phyloP scores from a whole-genome alignment of 2,797 vertebrate genomes.

The Cuniculus paca region DNA sequence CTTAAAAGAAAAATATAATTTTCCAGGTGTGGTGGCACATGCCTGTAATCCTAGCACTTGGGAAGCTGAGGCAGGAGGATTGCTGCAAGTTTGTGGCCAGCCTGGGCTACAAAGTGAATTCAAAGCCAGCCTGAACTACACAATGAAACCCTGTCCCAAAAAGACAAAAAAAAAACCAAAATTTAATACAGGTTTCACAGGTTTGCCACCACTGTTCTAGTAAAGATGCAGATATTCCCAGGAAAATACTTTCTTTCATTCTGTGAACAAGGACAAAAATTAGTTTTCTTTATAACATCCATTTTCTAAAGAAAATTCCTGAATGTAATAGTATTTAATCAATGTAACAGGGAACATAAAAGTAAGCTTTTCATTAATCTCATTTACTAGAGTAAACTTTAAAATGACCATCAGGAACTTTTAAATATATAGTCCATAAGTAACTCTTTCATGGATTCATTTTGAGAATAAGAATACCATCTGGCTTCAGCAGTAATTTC shows the following conservation, averaged over 20 bases:
- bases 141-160: background rate
- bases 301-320: slow-evolving; percentile 31
- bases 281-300: slow-evolving; percentile 30
- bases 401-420: slow-evolving; percentile 39
- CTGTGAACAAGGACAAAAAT: slow-evolving; percentile 14
- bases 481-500: slow-evolving; percentile 78
- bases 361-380: slow-evolving; percentile 18
- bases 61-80: background rate
- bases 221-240: background rate
- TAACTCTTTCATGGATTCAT: slow-evolving; percentile 25
- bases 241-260: slow-evolving; percentile 28
- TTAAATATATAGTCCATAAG: background rate
- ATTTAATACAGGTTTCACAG: background rate
- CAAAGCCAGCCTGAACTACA: background rate
- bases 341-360: background rate
- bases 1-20: background rate
- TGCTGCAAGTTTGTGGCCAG: background rate
- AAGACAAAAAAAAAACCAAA: background rate
- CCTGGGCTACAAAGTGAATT: background rate
- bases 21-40: background rate
- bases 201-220: background rate
- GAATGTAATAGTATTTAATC: slow-evolving; percentile 20
- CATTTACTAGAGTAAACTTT: slow-evolving; percentile 26
- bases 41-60: background rate
- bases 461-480: slow-evolving; percentile 61